phyloP scores from a whole-genome alignment of 2,797 vertebrate species.

The Spondyliosoma cantharus region DNA sequence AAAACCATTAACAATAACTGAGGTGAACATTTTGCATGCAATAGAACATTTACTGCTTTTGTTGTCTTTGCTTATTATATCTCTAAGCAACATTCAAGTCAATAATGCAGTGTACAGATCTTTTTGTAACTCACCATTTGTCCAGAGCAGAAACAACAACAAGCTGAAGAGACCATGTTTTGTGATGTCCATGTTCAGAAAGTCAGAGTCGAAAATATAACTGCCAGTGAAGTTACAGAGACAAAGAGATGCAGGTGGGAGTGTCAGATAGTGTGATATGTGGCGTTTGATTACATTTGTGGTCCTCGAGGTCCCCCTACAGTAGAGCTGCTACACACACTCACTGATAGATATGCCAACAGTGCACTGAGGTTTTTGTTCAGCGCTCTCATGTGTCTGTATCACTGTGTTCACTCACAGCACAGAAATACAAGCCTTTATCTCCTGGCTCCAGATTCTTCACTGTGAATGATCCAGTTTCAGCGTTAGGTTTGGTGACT shows the following conservation, averaged over 20 bases:
- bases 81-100: no score
- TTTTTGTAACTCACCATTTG: no score
- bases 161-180: not conserved
- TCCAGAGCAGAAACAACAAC: not conserved
- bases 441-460: slow-evolving; percentile 46
- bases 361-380: no score
- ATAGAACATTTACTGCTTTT: not conserved
- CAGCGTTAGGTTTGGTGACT: slow-evolving; percentile 13
- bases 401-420: no score
- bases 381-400: no score
- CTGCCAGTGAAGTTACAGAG: no score
- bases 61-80: not conserved
- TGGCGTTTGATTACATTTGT: not conserved
- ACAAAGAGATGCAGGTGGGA: not conserved
- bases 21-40: no score
- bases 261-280: not conserved
- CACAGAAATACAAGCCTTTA: slow-evolving; percentile 55
- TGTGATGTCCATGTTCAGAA: not conserved
- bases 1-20: not conserved
- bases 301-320: not conserved
- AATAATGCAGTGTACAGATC: no score
- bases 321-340: no score
- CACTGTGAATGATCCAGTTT: slow-evolving; percentile 52
- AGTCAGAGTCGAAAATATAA: not conserved
- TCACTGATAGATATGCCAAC: no score